Evolutionary conservation across 2,797 vertebrate species (phyloP).

Genomic region (Sebastes wilsoni): DNA sequence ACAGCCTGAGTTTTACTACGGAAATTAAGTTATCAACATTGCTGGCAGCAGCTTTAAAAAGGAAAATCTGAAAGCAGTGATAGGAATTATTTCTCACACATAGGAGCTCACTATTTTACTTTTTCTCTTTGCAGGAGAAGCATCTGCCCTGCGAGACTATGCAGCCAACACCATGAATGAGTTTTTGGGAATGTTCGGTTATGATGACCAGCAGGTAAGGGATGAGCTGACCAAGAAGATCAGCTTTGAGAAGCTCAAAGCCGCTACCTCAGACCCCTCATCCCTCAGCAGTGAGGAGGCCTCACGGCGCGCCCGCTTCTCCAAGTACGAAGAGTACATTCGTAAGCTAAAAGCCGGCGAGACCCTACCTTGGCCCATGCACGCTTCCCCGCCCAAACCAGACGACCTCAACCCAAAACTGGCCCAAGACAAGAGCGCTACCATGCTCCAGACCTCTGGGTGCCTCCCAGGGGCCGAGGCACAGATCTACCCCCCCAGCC

Average conservation of each 20-base stretch:
- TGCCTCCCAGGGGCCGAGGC: conserved; percentile 81
- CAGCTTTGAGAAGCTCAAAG: conserved; percentile 94
- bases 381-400: conserved; percentile 82
- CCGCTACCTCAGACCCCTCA: conserved; percentile 89
- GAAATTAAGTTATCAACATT: too few species aligned
- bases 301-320: conserved; percentile 93
- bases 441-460: conserved; percentile 81
- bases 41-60: not conserved
- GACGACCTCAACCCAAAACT: conserved; percentile 89
- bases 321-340: conserved; percentile 99
- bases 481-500: conserved; percentile 82
- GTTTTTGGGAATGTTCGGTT: conserved; percentile 98
- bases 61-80: not conserved
- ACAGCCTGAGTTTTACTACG: too few species aligned
- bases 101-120: conserved; percentile 31
- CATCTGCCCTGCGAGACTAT: conserved; percentile 93
- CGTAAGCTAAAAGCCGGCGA: conserved; percentile 97
- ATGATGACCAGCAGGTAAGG: conserved; percentile 94
- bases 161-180: conserved; percentile 98
- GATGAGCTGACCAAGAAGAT: conserved; percentile 97
- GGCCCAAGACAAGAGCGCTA: conserved; percentile 82
- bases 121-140: conserved; percentile 85
- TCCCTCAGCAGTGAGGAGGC: conserved; percentile 87
- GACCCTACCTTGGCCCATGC: conserved; percentile 91
- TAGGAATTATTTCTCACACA: not conserved